phyloP scores from a whole-genome alignment of 2,113 vertebrate species.

The Xiphophorus maculatus region DNA sequence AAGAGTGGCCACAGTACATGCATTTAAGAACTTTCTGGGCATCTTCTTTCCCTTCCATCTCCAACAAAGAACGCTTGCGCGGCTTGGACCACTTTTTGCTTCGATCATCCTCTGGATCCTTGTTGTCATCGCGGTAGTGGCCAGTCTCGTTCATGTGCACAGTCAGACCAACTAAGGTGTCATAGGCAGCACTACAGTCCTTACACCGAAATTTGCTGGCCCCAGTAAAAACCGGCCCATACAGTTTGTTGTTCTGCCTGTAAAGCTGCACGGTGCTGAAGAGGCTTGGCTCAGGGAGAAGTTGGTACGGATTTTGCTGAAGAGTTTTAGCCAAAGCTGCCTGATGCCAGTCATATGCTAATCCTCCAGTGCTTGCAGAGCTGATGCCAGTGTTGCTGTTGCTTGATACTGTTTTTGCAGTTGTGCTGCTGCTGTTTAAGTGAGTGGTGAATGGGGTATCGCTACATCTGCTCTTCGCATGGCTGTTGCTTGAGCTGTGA shows the following conservation, averaged over 20 bases:
- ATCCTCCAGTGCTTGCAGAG: conserved; percentile 78
- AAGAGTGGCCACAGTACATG: conserved; percentile 99
- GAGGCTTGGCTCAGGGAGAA: conserved; percentile 96
- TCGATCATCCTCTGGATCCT: conserved; percentile 92
- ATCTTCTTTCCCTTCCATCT: conserved; percentile 99
- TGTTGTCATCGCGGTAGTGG: conserved; percentile 98
- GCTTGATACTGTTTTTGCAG: conserved; percentile 72
- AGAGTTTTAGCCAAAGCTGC: conserved; percentile 96
- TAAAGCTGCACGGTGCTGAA: conserved; percentile 99
- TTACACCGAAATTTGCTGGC: conserved; percentile 99
- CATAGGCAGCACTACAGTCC: conserved; percentile 97
- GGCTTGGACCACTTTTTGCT: conserved; percentile 97
- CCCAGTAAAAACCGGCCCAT: conserved; percentile 96
- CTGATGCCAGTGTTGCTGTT: conserved; percentile 77
- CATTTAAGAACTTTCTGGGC: conserved; percentile 99
- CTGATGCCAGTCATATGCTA: conserved; percentile 98
- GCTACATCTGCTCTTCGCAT: conserved; percentile 73
- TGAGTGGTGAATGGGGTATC: conserved; percentile 59
- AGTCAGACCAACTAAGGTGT: conserved; percentile 95
- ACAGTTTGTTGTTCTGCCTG: conserved; percentile 97
- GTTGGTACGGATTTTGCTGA: conserved; percentile 93
- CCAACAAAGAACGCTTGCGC: conserved; percentile 95
- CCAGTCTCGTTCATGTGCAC: conserved; percentile 99
- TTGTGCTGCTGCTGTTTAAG: conserved; percentile 63
- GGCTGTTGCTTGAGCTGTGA: conserved; percentile 72